Evolutionary conservation across 2,888 invertebrate genomes (phyloP).

Genomic region (Carpatolechia fugitivella): DNA sequence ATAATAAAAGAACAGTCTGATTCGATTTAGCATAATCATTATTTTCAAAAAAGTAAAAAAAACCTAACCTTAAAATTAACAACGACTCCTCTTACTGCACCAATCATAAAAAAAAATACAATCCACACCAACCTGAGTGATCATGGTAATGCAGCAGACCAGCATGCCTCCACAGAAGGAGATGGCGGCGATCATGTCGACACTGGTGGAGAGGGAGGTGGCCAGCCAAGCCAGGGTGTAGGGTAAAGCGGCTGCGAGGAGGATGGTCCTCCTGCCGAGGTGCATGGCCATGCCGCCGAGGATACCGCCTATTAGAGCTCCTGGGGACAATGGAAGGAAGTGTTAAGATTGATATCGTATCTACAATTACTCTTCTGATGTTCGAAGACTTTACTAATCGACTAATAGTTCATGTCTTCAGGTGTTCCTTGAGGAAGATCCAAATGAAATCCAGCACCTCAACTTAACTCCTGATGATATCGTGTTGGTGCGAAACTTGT

Average conservation of each 20-base stretch:
- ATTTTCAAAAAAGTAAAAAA: not conserved
- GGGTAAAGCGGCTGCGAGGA: conserved; percentile 84
- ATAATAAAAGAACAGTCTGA: too few species aligned
- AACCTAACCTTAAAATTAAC: too few species aligned
- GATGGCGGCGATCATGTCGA: conserved; percentile 87
- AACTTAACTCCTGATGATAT: too few species aligned
- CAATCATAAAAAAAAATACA: too few species aligned
- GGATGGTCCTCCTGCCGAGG: conserved; percentile 84
- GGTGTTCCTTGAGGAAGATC: too few species aligned
- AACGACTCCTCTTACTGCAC: too few species aligned
- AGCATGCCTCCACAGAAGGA: conserved; percentile 90
- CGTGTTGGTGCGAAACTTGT: too few species aligned
- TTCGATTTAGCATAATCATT: too few species aligned
- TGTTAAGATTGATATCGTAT: too few species aligned
- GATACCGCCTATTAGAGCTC: conserved; percentile 89
- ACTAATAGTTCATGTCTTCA: too few species aligned
- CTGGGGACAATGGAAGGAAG: conserved; percentile 54
- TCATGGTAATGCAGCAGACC: conserved; percentile 85
- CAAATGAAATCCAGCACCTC: too few species aligned
- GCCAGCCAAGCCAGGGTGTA: conserved; percentile 88
- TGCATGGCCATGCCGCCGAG: conserved; percentile 88
- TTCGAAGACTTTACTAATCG: not conserved
- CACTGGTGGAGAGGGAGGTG: conserved; percentile 86
- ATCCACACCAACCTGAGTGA: conserved; percentile 82
- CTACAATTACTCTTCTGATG: too few species aligned